Base-by-base conservation (phyloP, 2,113 vertebrate species). In the Neoarius graeffei region DNA sequence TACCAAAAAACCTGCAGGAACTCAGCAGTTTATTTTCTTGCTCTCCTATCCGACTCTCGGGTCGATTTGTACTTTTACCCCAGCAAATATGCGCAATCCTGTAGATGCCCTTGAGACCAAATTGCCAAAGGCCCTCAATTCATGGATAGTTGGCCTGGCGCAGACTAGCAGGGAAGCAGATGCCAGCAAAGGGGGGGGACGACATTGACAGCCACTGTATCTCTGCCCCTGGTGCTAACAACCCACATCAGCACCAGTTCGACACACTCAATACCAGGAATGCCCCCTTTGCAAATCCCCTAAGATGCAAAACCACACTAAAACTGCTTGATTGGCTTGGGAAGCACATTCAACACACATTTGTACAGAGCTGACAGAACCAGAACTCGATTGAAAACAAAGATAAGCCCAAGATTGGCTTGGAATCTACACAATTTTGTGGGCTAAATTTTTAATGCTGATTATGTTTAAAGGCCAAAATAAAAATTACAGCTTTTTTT, bases 141-240 rank as follows among this genome's bases (percentile, higher is more conserved):
- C 89, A 89, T 84, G 67, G 52, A 89, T 85, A 76, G 67, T 83
- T 87, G 85, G 59, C 73, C 57, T 83, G 80, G 79, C 76, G 52
- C 62, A 76, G n/a, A 69, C n/a, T 30, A 27, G 62, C 71, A 54
- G 30, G 56, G 71, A n/a, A 56, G 54, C 74, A 77, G 64, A 86
- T 74, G 87, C 87, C 87, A 88, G 85, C 11, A 50, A 50, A 7
- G 42, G 84, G 62, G 42, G 25, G 50, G 81, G 66, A 50, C 52
- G 85, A 90, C 89, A 90, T 88, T 90, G 89, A 87, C 87, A 87
- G 81, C 76, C 71, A 67, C 74, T 90, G 74, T 88, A 84, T 81
- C 81, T 83, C 79, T 81, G 71, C 56, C 74, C 56, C 56, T n/a
- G 87, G 85, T 88, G 84, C 84, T 88, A 89, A 90, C 87, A 93